A percentile compares a stretch with the other conserved stretches of the same genome.
Conservation (phyloP, 2,797 vertebrate species). For the Caiman crocodilus region DNA sequence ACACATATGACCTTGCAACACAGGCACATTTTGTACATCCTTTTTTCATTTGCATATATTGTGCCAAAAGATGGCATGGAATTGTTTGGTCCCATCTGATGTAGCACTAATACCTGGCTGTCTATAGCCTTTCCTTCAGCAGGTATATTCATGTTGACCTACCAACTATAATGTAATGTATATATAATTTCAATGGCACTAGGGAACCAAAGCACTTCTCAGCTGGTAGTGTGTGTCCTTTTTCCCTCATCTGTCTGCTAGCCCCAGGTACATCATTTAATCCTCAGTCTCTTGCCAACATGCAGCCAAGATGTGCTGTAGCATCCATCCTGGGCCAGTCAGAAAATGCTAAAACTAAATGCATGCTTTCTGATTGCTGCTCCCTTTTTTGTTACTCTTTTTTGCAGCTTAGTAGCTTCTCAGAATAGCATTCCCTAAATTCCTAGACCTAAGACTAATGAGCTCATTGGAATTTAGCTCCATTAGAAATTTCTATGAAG, state of each 20-base stretch:
- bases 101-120: not conserved
- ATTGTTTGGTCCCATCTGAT: not conserved
- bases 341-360: not conserved
- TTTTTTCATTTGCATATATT: not conserved
- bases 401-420: not conserved
- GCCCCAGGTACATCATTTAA: not conserved
- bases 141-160: not conserved
- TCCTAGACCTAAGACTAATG: not conserved
- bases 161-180: not conserved
- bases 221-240: not conserved
- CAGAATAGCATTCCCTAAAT: not conserved
- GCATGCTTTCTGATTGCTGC: not conserved
- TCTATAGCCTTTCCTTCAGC: not conserved
- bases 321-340: not conserved
- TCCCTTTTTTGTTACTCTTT: not conserved
- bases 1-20: not conserved
- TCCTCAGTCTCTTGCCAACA: not conserved
- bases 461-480: not conserved
- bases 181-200: not conserved
- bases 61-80: not conserved
- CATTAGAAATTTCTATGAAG: no score
- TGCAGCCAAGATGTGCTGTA: not conserved
- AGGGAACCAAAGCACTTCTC: not conserved
- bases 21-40: not conserved
- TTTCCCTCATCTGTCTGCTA: not conserved